Conservation (phyloP, 2,888 invertebrate species). For the Phymatocera aterrima region DNA sequence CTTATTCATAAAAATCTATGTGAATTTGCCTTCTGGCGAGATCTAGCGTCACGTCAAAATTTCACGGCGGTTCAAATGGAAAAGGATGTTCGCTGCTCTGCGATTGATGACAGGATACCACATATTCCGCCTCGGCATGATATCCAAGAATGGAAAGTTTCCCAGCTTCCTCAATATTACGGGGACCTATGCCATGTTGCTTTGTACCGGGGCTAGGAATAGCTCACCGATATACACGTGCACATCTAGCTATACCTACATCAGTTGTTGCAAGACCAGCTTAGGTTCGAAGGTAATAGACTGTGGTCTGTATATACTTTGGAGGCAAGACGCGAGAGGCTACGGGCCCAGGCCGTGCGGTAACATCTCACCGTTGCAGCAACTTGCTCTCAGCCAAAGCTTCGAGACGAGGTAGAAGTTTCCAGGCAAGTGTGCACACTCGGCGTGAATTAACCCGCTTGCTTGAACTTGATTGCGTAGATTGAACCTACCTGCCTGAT, state of each 20-base stretch:
- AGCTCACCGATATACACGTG: not conserved
- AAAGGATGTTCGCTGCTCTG: no score
- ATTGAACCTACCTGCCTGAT: slow-evolving; percentile 33
- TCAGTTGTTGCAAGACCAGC: slow-evolving; percentile 31
- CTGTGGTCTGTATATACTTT: slow-evolving; percentile 1
- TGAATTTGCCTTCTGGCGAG: no score
- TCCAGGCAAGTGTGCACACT: slow-evolving; percentile 63
- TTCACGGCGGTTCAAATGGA: no score
- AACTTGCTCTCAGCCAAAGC: slow-evolving; percentile 16
- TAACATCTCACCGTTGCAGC: slow-evolving; percentile 42
- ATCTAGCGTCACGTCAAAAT: no score
- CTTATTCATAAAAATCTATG: no score
- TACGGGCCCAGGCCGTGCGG: not conserved
- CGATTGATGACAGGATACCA: not conserved
- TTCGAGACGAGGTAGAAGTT: slow-evolving; percentile 25
- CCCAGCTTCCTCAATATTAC: no score
- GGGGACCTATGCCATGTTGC: no score
- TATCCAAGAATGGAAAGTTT: no score
- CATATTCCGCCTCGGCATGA: not conserved
- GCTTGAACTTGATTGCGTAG: slow-evolving; percentile 66
- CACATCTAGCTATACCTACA: not conserved
- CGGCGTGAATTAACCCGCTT: slow-evolving; percentile 67
- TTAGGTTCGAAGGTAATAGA: slow-evolving; percentile 31
- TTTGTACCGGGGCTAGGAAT: not conserved
- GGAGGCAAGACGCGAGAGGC: slow-evolving; percentile 15